phyloP scores from a whole-genome alignment of 35 echinoderm and acorn worm genomes.

The Patiria miniata region DNA sequence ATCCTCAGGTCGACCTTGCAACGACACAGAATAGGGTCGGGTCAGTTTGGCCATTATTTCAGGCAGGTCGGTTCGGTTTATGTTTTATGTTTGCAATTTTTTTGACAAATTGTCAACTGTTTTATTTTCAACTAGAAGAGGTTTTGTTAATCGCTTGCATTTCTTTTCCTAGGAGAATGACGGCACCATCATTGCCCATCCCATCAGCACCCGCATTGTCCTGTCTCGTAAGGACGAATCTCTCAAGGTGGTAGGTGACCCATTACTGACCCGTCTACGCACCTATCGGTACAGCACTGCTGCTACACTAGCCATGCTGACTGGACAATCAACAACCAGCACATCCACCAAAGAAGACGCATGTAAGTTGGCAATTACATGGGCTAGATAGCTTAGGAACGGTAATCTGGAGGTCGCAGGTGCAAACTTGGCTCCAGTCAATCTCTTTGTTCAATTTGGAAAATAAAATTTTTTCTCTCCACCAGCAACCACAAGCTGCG shows the following conservation, averaged over 20 bases:
- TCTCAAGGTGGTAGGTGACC: slow-evolving; percentile 36
- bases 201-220: slow-evolving; percentile 23
- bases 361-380: slow-evolving; percentile 35
- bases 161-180: slow-evolving; percentile 50
- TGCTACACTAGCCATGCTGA: slow-evolving; percentile 54
- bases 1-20: no score
- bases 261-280: slow-evolving; percentile 59
- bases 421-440: neutral
- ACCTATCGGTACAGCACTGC: slow-evolving; percentile 49
- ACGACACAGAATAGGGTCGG: no score
- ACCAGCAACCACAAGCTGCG: slow-evolving; percentile 79
- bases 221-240: slow-evolving; percentile 52
- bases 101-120: neutral
- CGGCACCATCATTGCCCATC: slow-evolving; percentile 30
- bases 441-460: neutral
- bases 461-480: no score
- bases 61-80: no score
- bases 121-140: neutral
- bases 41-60: no score
- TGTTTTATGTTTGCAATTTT: no score
- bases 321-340: slow-evolving; percentile 30
- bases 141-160: neutral
- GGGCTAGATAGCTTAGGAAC: no score
- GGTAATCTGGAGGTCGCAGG: neutral
- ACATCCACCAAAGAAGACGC: slow-evolving; percentile 61